Evolutionary conservation across 2,888 invertebrate genomes (phyloP), one percentile per base, ranked within the genome.

Genomic region (Apodemia zela): DNA sequence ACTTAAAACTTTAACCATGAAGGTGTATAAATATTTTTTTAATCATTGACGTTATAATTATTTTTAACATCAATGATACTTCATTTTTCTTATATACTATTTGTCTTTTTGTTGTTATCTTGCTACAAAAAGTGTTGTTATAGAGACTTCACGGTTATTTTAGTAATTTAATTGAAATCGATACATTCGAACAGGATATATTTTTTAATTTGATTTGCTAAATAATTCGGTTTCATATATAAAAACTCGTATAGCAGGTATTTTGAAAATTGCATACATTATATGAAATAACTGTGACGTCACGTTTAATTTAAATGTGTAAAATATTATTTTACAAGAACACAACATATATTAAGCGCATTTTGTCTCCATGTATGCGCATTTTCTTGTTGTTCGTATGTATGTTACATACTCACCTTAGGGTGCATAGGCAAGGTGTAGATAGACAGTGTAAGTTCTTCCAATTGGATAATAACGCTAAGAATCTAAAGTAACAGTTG

Each of bases 381-480:
- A 21, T 17, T 54, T 54, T 25, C 13, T 54, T 54, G 54, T 54
- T 54, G 54, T 54, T 54, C 25, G 54, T 54, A 25, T 54, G 15
- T 25, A 54, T 25, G 25, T 25, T 15, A 54, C 25, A 21, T n/a
- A 45, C 45, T 45, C 45, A 45, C n/a, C n/a, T 45, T n/a, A 25
- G 29, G 21, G 25, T 54, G 2, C 13, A 54, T 13, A 54, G 21
- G 11, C 18, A 51, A 38, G n/a, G 54, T 2, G 25, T 54, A 25
- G 25, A 29, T 54, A 25, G 15, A 54, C 7, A 54, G 54, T 11
- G 15, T 25, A 25, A 7, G 7, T 25, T 25, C 25, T 54, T 54
- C 25, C 54, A 54, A 25, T 54, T 25, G 54, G 54, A 25, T 13
- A 38, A 3, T 3, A 1, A 54, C 2, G 21, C 11, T 51, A 0